These are phyloP conservation scores for Ammospiza nelsoni DNA, from an alignment of 2,113 vertebrate genomes.

Conservation along the genomic window DNA sequence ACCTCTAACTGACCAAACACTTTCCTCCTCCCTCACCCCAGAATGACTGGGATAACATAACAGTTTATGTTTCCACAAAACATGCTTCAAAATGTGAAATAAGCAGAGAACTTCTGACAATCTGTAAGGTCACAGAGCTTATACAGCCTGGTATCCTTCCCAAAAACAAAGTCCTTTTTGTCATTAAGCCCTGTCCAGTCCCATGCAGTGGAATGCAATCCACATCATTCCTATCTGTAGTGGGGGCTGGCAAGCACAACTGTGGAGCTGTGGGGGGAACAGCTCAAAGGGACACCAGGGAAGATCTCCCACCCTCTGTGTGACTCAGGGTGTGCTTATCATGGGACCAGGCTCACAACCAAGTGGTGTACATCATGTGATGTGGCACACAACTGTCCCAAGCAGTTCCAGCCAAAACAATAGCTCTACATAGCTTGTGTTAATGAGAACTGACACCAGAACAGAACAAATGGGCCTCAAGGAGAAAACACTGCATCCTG, in stretches of 20 bases:
- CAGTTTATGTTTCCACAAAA: not conserved
- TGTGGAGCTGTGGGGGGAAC: not conserved
- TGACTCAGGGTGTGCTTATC: not conserved
- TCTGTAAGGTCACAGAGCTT: not conserved
- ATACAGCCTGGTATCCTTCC: not conserved
- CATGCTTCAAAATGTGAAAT: not conserved
- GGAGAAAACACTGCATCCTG: not conserved
- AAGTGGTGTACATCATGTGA: not conserved
- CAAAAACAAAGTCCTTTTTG: not conserved
- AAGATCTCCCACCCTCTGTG: not conserved
- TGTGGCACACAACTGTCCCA: fast-evolving
- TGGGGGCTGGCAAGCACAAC: not conserved
- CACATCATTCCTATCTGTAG: not conserved
- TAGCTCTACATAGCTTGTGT: fast-evolving
- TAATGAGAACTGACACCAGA: not conserved
- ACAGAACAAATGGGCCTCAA: not conserved
- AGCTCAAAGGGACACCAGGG: not conserved
- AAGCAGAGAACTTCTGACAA: not conserved
- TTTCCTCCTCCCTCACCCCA: not conserved
- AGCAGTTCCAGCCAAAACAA: not conserved
- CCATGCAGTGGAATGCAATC: not conserved
- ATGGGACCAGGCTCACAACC: not conserved
- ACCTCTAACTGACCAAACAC: not conserved
- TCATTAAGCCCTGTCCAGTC: not conserved
- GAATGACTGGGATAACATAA: not conserved